These are phyloP conservation scores for Drosophila prosaltans DNA, from an alignment of 1,140 invertebrate species.

Conservation along the genomic window DNA sequence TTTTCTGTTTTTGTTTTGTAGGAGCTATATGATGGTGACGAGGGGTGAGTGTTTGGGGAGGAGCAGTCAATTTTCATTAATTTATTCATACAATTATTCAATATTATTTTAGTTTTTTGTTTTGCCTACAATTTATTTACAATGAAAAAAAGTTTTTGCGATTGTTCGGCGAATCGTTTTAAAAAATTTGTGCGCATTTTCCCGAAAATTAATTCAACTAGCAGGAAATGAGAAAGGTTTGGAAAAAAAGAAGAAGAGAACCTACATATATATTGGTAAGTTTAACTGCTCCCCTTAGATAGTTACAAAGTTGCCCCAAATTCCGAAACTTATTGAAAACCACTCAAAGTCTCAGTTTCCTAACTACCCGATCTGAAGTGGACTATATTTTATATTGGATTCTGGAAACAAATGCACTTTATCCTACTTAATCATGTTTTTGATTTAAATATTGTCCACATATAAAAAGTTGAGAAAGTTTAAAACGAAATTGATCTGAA, in stretches of 20 bases:
- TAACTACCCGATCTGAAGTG: no score
- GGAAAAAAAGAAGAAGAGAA: not conserved
- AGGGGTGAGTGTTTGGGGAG: slow-evolving; percentile 12
- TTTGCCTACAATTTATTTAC: slow-evolving; percentile 54
- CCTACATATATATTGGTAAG: not conserved
- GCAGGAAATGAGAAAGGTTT: slow-evolving; percentile 10
- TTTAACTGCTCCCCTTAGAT: not conserved
- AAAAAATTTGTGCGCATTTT: slow-evolving; percentile 73
- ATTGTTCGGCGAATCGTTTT: slow-evolving; percentile 47
- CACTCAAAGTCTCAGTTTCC: no score
- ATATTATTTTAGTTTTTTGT: slow-evolving; percentile 19
- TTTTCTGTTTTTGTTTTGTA: not conserved
- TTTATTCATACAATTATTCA: slow-evolving; percentile 12
- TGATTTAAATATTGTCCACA: no score
- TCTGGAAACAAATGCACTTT: no score
- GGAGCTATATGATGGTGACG: slow-evolving; percentile 15
- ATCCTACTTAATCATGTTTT: no score
- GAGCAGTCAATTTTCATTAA: slow-evolving; percentile 23
- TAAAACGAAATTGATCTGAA: no score
- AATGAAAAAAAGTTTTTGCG: slow-evolving; percentile 41
- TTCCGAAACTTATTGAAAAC: not conserved
- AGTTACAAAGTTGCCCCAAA: not conserved
- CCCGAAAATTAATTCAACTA: slow-evolving; percentile 16
- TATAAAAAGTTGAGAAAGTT: no score
- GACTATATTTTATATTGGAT: no score